Conservation (phyloP, 2,113 vertebrate genomes). For the Motacilla alba region DNA sequence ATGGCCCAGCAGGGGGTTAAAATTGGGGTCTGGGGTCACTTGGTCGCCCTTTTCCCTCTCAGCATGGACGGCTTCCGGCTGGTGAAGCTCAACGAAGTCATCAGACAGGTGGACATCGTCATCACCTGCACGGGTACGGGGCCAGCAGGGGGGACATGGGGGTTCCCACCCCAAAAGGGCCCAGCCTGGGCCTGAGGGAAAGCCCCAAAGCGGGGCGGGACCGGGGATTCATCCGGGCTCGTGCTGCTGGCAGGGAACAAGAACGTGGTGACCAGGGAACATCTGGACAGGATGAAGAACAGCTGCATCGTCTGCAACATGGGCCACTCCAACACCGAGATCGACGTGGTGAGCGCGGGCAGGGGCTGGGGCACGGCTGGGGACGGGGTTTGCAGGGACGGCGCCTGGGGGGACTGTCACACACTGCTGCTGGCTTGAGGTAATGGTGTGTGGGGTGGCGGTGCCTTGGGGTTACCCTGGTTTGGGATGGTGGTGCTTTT, state of each 20-base stretch:
- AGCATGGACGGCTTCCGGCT: conserved; percentile 99
- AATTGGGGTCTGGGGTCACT: rapidly evolving
- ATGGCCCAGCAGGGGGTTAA: rapidly evolving
- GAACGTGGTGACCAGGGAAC: conserved; percentile 95
- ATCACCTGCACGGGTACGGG: conserved; percentile 94
- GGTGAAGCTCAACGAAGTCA: conserved; percentile 96
- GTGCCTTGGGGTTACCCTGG: neutral
- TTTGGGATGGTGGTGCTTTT: no score
- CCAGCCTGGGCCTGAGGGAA: neutral
- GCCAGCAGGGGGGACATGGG: neutral
- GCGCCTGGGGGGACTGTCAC: neutral
- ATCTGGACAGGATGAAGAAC: conserved; percentile 97
- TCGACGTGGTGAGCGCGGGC: conserved; percentile 88
- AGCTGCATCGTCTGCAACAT: conserved; percentile 98
- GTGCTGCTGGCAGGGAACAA: conserved; percentile 84
- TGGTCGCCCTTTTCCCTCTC: neutral
- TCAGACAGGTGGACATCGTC: conserved; percentile 96
- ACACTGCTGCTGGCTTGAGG: no score
- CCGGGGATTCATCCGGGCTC: rapidly evolving
- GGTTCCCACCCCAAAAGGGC: no score
- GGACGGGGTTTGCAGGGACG: no score
- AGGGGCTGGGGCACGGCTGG: rapidly evolving
- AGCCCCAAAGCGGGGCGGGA: neutral
- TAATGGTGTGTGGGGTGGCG: no score
- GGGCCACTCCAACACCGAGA: conserved; percentile 99